Conservation (phyloP, 2,888 invertebrate species). For the Ophion ventricosus region DNA sequence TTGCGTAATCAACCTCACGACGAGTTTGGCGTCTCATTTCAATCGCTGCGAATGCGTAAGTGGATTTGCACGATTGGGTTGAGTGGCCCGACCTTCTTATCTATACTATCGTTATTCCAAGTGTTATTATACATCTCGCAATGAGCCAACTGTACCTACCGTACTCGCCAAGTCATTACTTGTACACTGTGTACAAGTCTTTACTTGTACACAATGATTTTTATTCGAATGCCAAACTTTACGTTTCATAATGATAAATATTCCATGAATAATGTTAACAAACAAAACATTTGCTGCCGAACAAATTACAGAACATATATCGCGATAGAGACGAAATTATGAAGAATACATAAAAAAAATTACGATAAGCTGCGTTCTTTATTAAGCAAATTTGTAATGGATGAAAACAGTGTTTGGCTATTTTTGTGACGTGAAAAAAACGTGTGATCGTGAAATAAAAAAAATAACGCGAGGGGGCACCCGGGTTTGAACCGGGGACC, state of each 20-base stretch:
- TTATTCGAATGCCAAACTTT: neutral
- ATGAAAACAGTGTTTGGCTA: neutral
- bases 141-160: neutral
- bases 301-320: too few species aligned
- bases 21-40: conserved; percentile 55
- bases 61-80: conserved; percentile 70
- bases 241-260: neutral
- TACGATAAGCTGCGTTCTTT: neutral
- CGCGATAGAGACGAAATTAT: neutral
- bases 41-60: conserved; percentile 53
- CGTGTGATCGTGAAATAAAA: conserved; percentile 29
- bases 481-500: conserved; percentile 84
- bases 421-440: neutral
- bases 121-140: neutral
- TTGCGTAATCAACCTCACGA: conserved; percentile 61
- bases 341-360: neutral
- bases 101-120: conserved; percentile 1
- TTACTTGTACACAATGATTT: too few species aligned
- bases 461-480: conserved; percentile 64
- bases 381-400: neutral
- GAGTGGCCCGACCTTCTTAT: conserved; percentile 36
- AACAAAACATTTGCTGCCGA: too few species aligned
- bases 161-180: too few species aligned
- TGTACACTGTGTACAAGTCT: too few species aligned
- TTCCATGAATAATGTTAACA: neutral